A percentile compares a stretch with the other conserved stretches of the same genome.
phyloP scores from a whole-genome alignment of 2,888 invertebrate genomes.

The Perizoma affinitatum region DNA sequence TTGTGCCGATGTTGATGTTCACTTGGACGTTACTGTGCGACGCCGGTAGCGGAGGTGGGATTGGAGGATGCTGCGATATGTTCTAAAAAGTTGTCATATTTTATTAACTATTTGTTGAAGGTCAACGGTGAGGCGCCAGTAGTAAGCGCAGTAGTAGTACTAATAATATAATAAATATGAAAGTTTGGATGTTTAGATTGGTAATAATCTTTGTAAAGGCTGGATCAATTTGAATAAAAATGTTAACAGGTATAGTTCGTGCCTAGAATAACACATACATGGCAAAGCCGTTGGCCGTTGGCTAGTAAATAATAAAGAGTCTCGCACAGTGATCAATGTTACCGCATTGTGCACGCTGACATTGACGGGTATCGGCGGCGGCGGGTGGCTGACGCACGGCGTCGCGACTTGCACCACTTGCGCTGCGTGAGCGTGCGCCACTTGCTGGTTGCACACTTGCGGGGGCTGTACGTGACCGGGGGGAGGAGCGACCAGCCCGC shows the following conservation, averaged over 20 bases:
- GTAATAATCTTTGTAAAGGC: not conserved
- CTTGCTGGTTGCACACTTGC: conserved; percentile 51
- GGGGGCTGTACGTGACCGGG: conserved; percentile 37
- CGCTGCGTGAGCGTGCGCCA: conserved; percentile 43
- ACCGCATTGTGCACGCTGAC: conserved; percentile 54
- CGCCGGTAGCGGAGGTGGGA: conserved; percentile 78
- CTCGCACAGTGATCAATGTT: conserved; percentile 35
- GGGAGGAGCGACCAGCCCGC: conserved; percentile 66
- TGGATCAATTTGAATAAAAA: too few species aligned
- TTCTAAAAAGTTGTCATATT: conserved; percentile 22
- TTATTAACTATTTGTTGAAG: not conserved
- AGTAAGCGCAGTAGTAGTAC: too few species aligned
- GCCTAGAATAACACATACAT: too few species aligned
- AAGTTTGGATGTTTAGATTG: not conserved
- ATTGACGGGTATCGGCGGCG: conserved; percentile 52
- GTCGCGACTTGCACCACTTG: conserved; percentile 52
- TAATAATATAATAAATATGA: not conserved
- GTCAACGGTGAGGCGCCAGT: too few species aligned
- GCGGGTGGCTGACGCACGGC: conserved; percentile 46
- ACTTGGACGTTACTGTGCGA: conserved; percentile 33
- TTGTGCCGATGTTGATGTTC: conserved; percentile 31
- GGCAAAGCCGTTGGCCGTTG: too few species aligned
- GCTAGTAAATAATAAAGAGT: conserved; percentile 4
- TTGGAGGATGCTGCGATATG: conserved; percentile 68
- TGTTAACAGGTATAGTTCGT: too few species aligned